Base-by-base conservation (phyloP, 2,797 vertebrate genomes). In the Trachops cirrhosus region DNA sequence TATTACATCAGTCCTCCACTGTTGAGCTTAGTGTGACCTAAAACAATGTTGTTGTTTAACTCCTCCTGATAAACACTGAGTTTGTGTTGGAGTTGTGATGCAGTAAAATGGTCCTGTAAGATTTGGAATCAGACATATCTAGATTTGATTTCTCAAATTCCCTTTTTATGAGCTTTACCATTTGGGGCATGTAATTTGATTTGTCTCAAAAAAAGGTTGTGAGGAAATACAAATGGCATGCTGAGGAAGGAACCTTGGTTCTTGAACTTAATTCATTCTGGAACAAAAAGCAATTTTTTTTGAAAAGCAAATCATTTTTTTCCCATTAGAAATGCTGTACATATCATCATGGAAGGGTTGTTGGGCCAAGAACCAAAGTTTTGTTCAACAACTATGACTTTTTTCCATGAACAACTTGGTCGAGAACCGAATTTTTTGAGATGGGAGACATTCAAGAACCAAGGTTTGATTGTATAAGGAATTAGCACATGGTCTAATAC, bases 101-200 rank as follows among this genome's bases (percentile, higher is more conserved):
- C 37, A 67, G 11, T 48, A 48, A 91, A 93, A 32, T 62, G 32
- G 62, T 75, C 80, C 16, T 26, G 5, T 64, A 24, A 32, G 41
- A 85, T 95, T 84, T 91, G 64, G 70, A 85, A 21, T 54, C 59
- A 85, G 71, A 26, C 14, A 11, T 62, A 46, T n/a, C 67, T 77
- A 79, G 67, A 67, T 84, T 52, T 75, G 54, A 89, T 80, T 73
- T 87, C 79, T 86, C 70, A 2, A 29, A 57, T 68, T 95, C 79
- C 75, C 32, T 80, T 75, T 93, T 86, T 85, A 70, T 78, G 74
- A 96, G 16, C 54, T 93, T 74, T 73, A 41, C 88, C 73, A 78
- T 89, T 67, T 93, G 32, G 94, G 74, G 12, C 37, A 59, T 82
- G 48, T 79, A 93, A 57, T 89, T 91, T 89, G 75, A 91, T 91